Conservation (phyloP, 2,797 vertebrate species). For the Melanogrammus aeglefinus region DNA sequence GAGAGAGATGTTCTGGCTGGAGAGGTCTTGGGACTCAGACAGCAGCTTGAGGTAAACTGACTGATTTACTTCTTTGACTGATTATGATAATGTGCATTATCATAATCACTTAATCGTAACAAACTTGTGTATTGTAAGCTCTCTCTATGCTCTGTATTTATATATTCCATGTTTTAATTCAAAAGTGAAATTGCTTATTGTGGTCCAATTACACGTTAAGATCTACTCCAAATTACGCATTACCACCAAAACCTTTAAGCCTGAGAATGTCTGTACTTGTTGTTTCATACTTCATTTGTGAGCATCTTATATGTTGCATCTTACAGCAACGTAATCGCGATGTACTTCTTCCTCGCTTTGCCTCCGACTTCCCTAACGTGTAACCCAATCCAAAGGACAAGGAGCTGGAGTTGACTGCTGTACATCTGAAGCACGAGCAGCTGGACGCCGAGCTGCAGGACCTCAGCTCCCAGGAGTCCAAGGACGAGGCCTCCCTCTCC, state of each 20-base stretch:
- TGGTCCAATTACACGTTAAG: not conserved
- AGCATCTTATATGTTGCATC: not conserved
- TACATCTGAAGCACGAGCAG: slow-evolving; percentile 85
- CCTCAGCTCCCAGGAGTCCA: slow-evolving; percentile 93
- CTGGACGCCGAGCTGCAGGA: slow-evolving; percentile 93
- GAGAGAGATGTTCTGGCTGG: slow-evolving; percentile 90
- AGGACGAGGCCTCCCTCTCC: slow-evolving; percentile 91
- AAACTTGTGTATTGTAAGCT: not conserved
- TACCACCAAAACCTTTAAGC: not conserved
- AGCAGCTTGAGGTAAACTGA: slow-evolving; percentile 86
- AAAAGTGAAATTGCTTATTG: not conserved
- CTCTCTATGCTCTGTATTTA: too few relatives aligned
- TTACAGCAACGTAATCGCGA: not conserved
- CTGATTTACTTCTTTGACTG: slow-evolving; percentile 15
- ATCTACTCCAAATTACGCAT: not conserved
- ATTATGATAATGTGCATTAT: too few relatives aligned
- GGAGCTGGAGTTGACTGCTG: slow-evolving; percentile 82
- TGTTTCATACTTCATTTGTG: not conserved
- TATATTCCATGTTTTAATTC: too few relatives aligned
- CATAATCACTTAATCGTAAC: not conserved
- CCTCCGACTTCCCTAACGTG: not conserved
- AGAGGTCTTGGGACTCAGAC: slow-evolving; percentile 85
- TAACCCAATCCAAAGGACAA: slow-evolving; percentile 79
- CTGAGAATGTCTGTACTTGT: not conserved
- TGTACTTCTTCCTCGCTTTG: not conserved